Evolutionary conservation across 1,140 invertebrate genomes (phyloP).

Genomic region (Macrobrachium nipponense): DNA sequence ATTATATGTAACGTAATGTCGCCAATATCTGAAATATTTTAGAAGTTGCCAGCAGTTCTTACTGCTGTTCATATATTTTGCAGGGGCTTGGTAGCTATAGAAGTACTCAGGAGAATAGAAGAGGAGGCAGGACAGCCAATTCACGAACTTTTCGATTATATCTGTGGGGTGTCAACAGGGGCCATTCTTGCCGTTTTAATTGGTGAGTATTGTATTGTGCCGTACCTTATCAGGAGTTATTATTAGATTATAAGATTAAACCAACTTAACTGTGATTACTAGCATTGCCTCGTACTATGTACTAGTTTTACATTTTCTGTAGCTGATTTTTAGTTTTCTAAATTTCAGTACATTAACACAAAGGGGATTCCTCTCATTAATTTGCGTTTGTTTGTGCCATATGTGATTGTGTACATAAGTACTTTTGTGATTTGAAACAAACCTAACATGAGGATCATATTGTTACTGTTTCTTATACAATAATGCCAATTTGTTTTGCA

Average conservation of each 20-base stretch:
- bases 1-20: not conserved
- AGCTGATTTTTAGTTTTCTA: too few relatives aligned
- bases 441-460: too few relatives aligned
- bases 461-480: too few relatives aligned
- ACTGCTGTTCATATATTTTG: conserved; percentile 64
- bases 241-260: too few relatives aligned
- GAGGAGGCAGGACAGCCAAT: conserved; percentile 75
- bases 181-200: conserved; percentile 80
- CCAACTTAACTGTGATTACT: too few relatives aligned
- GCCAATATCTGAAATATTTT: not conserved
- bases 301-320: too few relatives aligned
- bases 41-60: not conserved
- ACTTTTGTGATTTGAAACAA: not conserved
- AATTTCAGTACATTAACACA: too few relatives aligned
- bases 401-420: not conserved
- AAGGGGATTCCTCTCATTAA: not conserved
- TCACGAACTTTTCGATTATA: conserved; percentile 83
- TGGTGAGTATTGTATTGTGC: conserved; percentile 68
- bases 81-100: conserved; percentile 83
- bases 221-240: too few relatives aligned
- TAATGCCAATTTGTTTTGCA: too few relatives aligned
- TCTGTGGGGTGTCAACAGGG: conserved; percentile 93
- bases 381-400: not conserved
- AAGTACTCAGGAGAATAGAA: conserved; percentile 84
- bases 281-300: too few relatives aligned